Evolutionary conservation across 2,888 invertebrate genomes (phyloP).

Genomic region (Xestia sexstrigata): DNA sequence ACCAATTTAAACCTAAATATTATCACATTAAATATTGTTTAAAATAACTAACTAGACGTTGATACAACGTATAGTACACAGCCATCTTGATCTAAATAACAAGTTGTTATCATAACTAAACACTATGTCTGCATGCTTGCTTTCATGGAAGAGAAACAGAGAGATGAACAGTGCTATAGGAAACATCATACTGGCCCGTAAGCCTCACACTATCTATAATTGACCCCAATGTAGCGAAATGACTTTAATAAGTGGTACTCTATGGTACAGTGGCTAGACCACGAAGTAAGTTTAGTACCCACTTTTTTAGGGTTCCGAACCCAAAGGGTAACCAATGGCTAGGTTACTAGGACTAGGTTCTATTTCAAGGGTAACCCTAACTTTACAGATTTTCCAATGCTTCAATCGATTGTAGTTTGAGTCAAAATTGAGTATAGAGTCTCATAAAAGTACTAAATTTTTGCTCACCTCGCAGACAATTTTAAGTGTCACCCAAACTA

Average conservation of each 20-base stretch:
- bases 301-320: too few species aligned
- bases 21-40: conserved; percentile 62
- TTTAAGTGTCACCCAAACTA: too few species aligned
- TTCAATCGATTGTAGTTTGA: not conserved
- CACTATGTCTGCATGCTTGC: not conserved
- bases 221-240: not conserved
- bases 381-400: not conserved
- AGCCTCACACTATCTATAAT: not conserved
- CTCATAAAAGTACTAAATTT: too few species aligned
- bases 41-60: conserved; percentile 67
- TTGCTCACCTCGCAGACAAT: too few species aligned
- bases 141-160: not conserved
- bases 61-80: conserved; percentile 74
- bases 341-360: too few species aligned
- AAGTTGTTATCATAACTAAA: conserved; percentile 53
- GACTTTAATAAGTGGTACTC: too few species aligned
- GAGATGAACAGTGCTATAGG: not conserved
- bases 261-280: too few species aligned
- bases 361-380: not conserved
- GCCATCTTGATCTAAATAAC: conserved; percentile 56
- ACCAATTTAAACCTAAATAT: conserved; percentile 36
- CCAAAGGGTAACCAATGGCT: too few species aligned
- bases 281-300: too few species aligned
- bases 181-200: not conserved
- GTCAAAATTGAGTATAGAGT: not conserved